These are phyloP conservation scores for Oppia nitens DNA, from an alignment of 1,140 invertebrate species.

Conservation along the genomic window DNA sequence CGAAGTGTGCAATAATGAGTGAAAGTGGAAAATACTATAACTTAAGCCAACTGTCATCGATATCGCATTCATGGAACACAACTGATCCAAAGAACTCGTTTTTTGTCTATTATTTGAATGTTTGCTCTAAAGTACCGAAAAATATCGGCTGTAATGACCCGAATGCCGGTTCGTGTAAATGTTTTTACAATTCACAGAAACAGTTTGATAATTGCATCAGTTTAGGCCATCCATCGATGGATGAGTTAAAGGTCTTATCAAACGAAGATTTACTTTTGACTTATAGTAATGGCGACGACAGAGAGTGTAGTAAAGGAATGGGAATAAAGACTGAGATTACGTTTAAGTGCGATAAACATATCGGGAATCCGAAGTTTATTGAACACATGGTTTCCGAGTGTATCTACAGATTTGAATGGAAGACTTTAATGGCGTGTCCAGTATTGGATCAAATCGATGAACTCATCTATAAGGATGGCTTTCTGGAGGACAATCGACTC, in stretches of 20 bases:
- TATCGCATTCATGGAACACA: conserved; percentile 20
- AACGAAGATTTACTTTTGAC: conserved; percentile 13
- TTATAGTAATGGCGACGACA: conserved; percentile 10
- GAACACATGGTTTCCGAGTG: conserved; percentile 20
- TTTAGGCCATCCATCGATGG: neutral
- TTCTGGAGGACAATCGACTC: neutral
- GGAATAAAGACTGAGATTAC: conserved; percentile 1
- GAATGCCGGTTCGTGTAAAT: neutral
- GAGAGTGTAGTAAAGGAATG: neutral
- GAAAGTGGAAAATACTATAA: conserved; percentile 13
- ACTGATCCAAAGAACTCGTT: neutral
- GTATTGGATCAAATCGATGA: neutral
- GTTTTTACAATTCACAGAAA: neutral
- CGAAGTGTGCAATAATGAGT: conserved; percentile 11
- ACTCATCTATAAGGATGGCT: neutral
- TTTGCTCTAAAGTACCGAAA: conserved; percentile 6
- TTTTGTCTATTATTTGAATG: conserved; percentile 9
- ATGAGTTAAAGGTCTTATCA: neutral
- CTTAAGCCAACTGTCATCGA: conserved; percentile 18
- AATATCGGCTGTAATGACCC: neutral
- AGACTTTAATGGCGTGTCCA: conserved; percentile 26
- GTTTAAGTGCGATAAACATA: conserved; percentile 11
- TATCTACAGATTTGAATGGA: conserved; percentile 27
- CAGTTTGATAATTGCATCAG: neutral
- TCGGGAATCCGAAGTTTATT: conserved; percentile 10